phyloP scores from a whole-genome alignment of 2,113 vertebrate genomes.

The Pitta sordida region DNA sequence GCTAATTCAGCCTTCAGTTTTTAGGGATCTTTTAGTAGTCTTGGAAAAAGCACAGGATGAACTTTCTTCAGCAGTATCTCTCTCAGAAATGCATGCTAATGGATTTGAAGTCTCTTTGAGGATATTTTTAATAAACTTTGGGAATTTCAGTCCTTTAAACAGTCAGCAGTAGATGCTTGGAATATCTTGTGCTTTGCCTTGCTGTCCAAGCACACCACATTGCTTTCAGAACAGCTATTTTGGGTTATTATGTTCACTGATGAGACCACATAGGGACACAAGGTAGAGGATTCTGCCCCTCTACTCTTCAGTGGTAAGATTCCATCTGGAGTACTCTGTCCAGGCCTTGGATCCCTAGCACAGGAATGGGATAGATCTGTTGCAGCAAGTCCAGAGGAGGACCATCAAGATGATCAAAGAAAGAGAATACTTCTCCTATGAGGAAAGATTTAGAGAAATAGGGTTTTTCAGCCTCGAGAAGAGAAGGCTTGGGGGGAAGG shows the following conservation, averaged over 20 bases:
- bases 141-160: background rate
- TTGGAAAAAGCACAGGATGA: background rate
- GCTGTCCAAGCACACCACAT: background rate
- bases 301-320: background rate
- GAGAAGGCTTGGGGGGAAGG: too few species aligned
- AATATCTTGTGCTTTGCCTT: background rate
- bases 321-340: rapidly evolving
- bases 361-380: too few species aligned
- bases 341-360: background rate
- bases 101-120: background rate
- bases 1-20: background rate
- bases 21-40: background rate
- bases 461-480: too few species aligned
- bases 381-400: too few species aligned
- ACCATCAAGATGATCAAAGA: too few species aligned
- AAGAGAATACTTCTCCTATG: too few species aligned
- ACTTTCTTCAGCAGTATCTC: background rate
- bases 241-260: too few species aligned
- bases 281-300: background rate
- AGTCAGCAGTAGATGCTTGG: background rate
- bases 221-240: background rate
- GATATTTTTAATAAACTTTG: background rate
- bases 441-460: too few species aligned
- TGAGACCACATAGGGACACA: too few species aligned
- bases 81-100: background rate